A percentile compares a stretch with the other conserved stretches of the same genome.
Conservation (phyloP, 2,113 vertebrate genomes). For the Argyrosomus japonicus region DNA sequence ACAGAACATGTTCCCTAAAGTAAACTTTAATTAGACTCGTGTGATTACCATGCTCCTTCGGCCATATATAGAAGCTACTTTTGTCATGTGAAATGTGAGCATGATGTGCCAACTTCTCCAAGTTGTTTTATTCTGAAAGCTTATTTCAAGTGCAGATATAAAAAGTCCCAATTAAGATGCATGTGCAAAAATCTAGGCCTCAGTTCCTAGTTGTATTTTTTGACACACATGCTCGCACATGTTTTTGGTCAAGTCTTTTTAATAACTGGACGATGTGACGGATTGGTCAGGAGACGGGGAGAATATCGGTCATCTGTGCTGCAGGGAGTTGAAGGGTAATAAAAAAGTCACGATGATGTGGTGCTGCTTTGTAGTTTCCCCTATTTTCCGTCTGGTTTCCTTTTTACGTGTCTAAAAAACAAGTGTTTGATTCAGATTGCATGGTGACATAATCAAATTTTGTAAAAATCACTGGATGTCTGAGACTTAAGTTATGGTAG, state of each 20-base stretch:
- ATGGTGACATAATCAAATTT: conserved; percentile 6
- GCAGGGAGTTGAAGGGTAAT: neutral
- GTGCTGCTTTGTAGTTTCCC: neutral
- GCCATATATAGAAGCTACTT: neutral
- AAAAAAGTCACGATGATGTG: neutral
- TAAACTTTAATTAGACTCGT: conserved; percentile 20
- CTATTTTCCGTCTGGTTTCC: neutral
- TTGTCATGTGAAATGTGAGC: neutral
- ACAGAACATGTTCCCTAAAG: conserved; percentile 2
- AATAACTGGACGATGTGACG: neutral
- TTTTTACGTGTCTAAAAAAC: neutral
- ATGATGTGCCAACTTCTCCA: neutral
- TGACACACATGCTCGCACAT: neutral
- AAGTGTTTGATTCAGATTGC: neutral
- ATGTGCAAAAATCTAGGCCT: neutral
- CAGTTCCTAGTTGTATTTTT: neutral
- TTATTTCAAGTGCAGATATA: neutral
- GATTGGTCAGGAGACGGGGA: neutral
- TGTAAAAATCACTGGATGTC: neutral
- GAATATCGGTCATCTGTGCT: neutral
- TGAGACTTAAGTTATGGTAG: neutral
- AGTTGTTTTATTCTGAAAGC: neutral
- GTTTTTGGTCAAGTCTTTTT: neutral
- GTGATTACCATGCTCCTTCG: neutral
- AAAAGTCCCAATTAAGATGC: neutral